Evolutionary conservation across 1,140 invertebrate species (phyloP).

Genomic region (Frieseomelitta varia): DNA sequence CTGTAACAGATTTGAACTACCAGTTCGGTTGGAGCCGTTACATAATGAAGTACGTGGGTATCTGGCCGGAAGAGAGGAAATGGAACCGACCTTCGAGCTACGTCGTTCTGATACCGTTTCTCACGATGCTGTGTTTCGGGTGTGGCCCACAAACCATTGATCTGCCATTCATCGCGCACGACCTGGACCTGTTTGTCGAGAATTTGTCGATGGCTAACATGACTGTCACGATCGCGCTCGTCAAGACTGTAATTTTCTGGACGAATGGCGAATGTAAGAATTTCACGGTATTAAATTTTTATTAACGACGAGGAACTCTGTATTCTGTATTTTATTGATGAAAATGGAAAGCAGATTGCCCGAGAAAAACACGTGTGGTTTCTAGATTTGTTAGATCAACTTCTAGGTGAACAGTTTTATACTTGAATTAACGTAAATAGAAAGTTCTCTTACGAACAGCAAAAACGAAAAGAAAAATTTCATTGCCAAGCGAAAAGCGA

Average conservation of each 20-base stretch:
- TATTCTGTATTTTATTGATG: too few relatives aligned
- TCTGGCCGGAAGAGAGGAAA: slow-evolving; percentile 51
- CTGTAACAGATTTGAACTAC: slow-evolving; percentile 27
- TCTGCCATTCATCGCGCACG: slow-evolving; percentile 16
- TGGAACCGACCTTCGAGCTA: slow-evolving; percentile 35
- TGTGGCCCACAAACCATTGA: slow-evolving; percentile 37
- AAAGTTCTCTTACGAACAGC: too few relatives aligned
- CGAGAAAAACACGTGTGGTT: too few relatives aligned
- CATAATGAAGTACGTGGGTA: slow-evolving; percentile 47
- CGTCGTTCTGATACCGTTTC: not conserved
- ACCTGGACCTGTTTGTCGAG: slow-evolving; percentile 46
- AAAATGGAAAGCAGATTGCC: too few relatives aligned
- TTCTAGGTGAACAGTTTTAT: too few relatives aligned
- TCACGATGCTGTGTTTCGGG: slow-evolving; percentile 30
- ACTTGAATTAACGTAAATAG: too few relatives aligned
- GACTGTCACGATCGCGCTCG: slow-evolving; percentile 24
- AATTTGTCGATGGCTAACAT: slow-evolving; percentile 53
- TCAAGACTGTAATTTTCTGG: slow-evolving; percentile 55
- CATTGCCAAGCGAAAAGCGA: not conserved
- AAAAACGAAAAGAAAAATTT: not conserved
- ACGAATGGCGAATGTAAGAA: slow-evolving; percentile 49
- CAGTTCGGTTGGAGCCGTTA: slow-evolving; percentile 48
- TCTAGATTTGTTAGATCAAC: too few relatives aligned
- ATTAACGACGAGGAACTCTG: too few relatives aligned
- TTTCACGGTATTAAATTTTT: not conserved